Base-by-base conservation (phyloP, 2,797 vertebrate species). In the Pelobates cultripes region DNA sequence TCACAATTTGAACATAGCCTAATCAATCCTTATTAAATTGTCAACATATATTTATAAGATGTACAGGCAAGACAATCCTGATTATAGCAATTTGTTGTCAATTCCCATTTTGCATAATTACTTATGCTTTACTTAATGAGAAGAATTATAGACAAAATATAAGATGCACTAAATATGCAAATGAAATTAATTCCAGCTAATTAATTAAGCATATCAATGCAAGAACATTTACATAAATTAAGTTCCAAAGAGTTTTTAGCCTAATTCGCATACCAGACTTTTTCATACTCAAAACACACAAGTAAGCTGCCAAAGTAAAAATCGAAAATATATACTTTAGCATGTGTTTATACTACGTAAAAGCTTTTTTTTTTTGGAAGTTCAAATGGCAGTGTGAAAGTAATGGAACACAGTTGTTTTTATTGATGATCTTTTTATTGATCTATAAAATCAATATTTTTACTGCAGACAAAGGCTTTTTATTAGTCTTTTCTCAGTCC, bases 1-100 rank as follows among this genome's bases (percentile, higher is more conserved):
- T 78, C 75, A 73, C 70, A 78, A 83, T 61, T 73, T 70, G 76
- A 78, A 83, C 76, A 63, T 55, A 43, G 72, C 71, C 71, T 83
- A 83, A 83, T 83, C 81, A 83, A 83, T 83, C 81, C 81, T 83
- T 70, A 83, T 83, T 83, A 83, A 74, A 83, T 63, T 83, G 81
- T 83, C 81, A 83, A 83, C 76, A 83, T 74, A 79, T 79, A 83
- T 83, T 83, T 83, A 83, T 63, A 75, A 83, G 81, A 83, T 66
- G 77, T 75, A 78, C 81, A 83, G 51, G 81, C 55, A 79, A 79
- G 81, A 83, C 81, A 79, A 75, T 83, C 55, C 76, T 83, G 73
- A 79, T 72, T 71, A 53, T 69, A 70, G 76, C 73, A 83, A 83
- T 83, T 78, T 83, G 72, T 78, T 79, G 81, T 79, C 66, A 63